Base-by-base conservation (phyloP, 2,888 invertebrate species). In the Nematopogon swammerdamellus region DNA sequence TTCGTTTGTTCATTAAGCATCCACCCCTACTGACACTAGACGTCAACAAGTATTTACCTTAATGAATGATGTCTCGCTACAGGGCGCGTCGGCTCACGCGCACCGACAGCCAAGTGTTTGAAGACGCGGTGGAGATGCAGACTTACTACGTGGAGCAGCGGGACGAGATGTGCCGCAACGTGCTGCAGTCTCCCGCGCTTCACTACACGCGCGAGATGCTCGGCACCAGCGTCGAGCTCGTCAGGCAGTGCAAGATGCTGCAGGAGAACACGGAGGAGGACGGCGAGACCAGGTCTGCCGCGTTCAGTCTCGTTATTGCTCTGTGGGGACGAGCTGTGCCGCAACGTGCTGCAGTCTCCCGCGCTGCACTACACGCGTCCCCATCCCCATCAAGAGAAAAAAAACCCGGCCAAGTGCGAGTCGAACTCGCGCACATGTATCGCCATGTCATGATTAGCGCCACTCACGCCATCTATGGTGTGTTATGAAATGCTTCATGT, bases 41-140 rank as follows among this genome's bases (percentile, higher is more conserved):
- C n/a, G n/a, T n/a, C n/a, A n/a, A n/a, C n/a, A n/a, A n/a, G n/a
- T n/a, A n/a, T n/a, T n/a, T n/a, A n/a, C n/a, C n/a, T n/a, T n/a
- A 8, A 25, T 6, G 8, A 25, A 25, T 25, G 14, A 36, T 18
- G 44, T 19, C 51, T 55, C 48, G n/a, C 4, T 3, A 14, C 62
- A 82, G 91, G 58, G 96, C 96, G 0, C 85, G 98, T 2, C 87
- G 87, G 52, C 77, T 95, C 1, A 92, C 95, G 0, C 85, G 95
- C 14, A 91, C 93, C 0, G 97, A 97, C 74, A 97, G 97, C 2
- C 94, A 94, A 65, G 87, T 95, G 45, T 98, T 97, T 73, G 96
- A 97, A 64, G 98, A 99, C 70, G 89, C 97, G 0, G 86, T 95
- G 25, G 96, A 97, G 61, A 81, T 99, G 48, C 97, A 98, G 68